Conservation (phyloP, 2,113 vertebrate genomes). For the Campylomormyrus numenius region DNA sequence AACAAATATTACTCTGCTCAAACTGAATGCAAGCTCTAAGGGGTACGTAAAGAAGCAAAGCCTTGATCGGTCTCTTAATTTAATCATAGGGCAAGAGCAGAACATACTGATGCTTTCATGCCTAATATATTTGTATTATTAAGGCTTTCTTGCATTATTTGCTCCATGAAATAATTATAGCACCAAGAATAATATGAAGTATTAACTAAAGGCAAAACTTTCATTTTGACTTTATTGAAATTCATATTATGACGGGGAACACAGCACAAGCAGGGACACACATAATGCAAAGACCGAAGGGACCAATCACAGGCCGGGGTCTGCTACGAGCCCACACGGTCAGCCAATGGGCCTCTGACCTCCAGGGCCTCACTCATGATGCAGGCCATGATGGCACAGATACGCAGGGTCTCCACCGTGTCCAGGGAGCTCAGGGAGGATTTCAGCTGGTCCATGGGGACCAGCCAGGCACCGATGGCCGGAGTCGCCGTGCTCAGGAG, state of each 20-base stretch:
- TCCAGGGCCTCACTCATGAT: slow-evolving; percentile 97
- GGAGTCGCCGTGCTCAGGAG: slow-evolving; percentile 93
- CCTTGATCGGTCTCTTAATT: neutral
- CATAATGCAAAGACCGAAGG: neutral
- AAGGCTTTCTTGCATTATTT: neutral
- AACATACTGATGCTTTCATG: neutral
- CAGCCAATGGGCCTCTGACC: slow-evolving; percentile 51
- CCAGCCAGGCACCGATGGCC: slow-evolving; percentile 90
- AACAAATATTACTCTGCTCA: neutral
- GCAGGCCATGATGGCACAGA: slow-evolving; percentile 97
- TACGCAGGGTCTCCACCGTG: slow-evolving; percentile 79
- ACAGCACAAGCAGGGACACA: neutral
- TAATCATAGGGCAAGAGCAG: neutral
- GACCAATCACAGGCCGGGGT: neutral
- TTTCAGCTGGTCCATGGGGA: slow-evolving; percentile 96
- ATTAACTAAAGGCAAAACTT: neutral
- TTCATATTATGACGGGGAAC: neutral
- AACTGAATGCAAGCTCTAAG: neutral
- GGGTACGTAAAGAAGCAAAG: neutral
- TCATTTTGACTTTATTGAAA: neutral
- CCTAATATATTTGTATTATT: neutral
- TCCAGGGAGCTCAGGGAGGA: slow-evolving; percentile 86
- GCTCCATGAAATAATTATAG: neutral
- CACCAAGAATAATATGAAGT: neutral
- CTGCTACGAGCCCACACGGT: neutral